These are phyloP conservation scores for Anodontia alba DNA, from an alignment of 2,888 invertebrate genomes.

Conservation along the genomic window DNA sequence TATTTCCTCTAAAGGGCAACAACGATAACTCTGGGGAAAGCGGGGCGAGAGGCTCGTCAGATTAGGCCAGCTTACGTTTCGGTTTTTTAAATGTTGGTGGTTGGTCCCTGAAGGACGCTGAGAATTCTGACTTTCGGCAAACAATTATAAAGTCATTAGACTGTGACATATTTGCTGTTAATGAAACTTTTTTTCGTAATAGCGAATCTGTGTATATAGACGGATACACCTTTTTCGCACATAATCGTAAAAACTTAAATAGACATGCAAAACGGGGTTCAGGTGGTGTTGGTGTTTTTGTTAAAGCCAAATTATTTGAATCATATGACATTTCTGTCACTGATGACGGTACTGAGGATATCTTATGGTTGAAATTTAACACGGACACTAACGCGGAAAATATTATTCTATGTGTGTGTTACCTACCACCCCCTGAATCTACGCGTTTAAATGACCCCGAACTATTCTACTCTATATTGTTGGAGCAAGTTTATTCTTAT, in stretches of 20 bases:
- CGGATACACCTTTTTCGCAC: conserved; percentile 16
- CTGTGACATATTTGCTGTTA: conserved; percentile 23
- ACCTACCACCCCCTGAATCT: conserved; percentile 23
- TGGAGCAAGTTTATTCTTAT: conserved; percentile 24
- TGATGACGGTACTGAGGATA: conserved; percentile 9
- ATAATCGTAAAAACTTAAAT: conserved; percentile 23
- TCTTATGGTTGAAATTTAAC: conserved; percentile 17
- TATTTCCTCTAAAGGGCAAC: neutral
- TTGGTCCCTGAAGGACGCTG: conserved; percentile 15
- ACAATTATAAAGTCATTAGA: neutral
- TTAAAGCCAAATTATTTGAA: conserved; percentile 14
- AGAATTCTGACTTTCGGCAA: conserved; percentile 7
- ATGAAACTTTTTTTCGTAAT: conserved; percentile 19
- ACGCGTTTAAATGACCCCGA: conserved; percentile 4
- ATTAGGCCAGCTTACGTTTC: conserved; percentile 20
- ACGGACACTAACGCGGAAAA: neutral
- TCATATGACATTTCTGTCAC: neutral
- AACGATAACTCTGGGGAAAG: neutral
- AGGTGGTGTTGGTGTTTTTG: conserved; percentile 30
- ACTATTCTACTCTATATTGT: conserved; percentile 12
- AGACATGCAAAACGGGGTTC: conserved; percentile 23
- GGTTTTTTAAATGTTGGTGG: conserved; percentile 22
- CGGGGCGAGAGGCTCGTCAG: neutral
- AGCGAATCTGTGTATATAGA: conserved; percentile 15
- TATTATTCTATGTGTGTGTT: conserved; percentile 14